Evolutionary conservation across 2,113 vertebrate species (phyloP), one percentile per base, ranked within the genome.

Genomic region (Tretioscincus oriximinensis): DNA sequence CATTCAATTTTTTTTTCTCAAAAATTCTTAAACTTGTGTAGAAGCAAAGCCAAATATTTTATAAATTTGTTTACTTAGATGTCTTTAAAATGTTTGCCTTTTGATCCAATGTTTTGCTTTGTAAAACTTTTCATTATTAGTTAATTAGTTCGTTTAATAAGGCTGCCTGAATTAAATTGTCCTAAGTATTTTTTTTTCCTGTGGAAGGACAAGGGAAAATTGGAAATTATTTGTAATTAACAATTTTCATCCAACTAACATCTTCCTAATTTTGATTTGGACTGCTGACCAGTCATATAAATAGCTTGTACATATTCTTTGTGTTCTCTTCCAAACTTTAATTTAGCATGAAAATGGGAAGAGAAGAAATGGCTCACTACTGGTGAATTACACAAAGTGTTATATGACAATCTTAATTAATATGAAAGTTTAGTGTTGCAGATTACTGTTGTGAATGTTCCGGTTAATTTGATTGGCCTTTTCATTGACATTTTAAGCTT

Each of bases 381-480:
- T 71, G 54, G 22, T 80, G 65, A 51, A 76, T 80, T 64, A 76
- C 80, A 76, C 65, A 80, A 76, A 80, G 58, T 76, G 66, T 51
- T 45, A 65, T 68, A 80, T 76, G 77, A 65, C 77, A 76, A 41
- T 84, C 73, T 84, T 64, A 70, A 75, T 84, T 76, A 84, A 22
- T 84, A 60, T 76, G 72, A 75, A 84, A 80, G 80, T 82, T 82
- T 82, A 81, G 51, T 61, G 58, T 76, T 76, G 54, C 72, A 80
- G 54, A 79, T 64, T 28, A 80, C 60, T 71, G 73, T 70, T 24
- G 58, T 76, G 73, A 58, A 29, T 58, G 41, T 71, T 84, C 66
- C 49, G 65, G 20, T 29, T 84, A 84, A 84, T 84, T 80, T 80
- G 73, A 84, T 84, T 84, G 83, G 72, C 77, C 83, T 84, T 84